Conservation (phyloP, 2,888 invertebrate species). For the Proisotoma minuta region DNA sequence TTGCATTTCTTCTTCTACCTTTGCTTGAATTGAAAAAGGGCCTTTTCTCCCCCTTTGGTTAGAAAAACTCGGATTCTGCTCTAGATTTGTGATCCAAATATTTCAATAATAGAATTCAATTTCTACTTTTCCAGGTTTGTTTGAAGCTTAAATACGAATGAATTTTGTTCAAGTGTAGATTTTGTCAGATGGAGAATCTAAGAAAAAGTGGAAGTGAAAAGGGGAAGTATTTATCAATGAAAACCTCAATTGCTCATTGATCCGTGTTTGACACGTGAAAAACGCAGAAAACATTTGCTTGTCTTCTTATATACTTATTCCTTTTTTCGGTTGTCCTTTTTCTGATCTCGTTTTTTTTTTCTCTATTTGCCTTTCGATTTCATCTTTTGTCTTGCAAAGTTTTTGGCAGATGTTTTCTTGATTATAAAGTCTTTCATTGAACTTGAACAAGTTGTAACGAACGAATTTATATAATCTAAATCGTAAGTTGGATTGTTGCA, state of each 20-base stretch:
- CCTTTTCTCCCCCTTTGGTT: neutral
- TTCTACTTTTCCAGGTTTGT: conserved; percentile 1
- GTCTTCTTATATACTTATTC: neutral
- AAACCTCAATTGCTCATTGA: conserved; percentile 20
- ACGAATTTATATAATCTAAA: too few relatives aligned
- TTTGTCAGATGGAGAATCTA: conserved; percentile 1
- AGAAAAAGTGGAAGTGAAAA: neutral
- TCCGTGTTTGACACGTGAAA: conserved; percentile 16
- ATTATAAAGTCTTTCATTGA: neutral
- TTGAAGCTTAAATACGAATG: neutral
- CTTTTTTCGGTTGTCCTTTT: conserved; percentile 7
- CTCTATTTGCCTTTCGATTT: conserved; percentile 16
- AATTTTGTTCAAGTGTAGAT: neutral
- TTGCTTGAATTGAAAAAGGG: neutral
- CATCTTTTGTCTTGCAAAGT: conserved; percentile 14
- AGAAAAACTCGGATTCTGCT: neutral
- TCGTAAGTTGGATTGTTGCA: too few relatives aligned
- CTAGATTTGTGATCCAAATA: conserved; percentile 7
- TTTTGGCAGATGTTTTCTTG: conserved; percentile 15
- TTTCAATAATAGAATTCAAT: conserved; percentile 15
- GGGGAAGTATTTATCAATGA: neutral
- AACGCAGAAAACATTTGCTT: conserved; percentile 6
- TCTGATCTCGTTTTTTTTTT: conserved; percentile 14
- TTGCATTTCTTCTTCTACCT: conserved; percentile 2
- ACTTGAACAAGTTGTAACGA: conserved; percentile 3